Percentiles rank a stretch among this genome's conserved stretches.
phyloP scores from a whole-genome alignment of 2,797 vertebrate genomes.

The Typhlichthys eigenmanni region DNA sequence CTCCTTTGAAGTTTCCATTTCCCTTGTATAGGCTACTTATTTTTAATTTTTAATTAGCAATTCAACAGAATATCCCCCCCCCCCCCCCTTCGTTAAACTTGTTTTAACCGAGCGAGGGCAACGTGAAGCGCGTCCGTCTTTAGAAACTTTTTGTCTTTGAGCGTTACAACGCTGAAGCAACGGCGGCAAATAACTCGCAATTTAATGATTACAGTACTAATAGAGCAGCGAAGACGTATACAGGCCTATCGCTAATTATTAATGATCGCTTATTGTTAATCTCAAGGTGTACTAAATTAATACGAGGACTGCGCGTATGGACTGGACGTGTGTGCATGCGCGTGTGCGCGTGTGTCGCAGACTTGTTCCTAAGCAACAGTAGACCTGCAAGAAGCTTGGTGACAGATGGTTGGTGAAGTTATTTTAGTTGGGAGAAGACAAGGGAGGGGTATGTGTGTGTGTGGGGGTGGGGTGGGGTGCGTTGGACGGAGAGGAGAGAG shows the following conservation, averaged over 20 bases:
- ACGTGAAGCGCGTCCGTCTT: too few species aligned
- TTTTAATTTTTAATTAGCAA: neutral
- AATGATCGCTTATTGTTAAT: slow-evolving; percentile 26
- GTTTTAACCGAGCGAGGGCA: neutral
- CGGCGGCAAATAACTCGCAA: neutral
- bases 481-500: slow-evolving; percentile 45
- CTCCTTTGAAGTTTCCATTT: slow-evolving; percentile 8
- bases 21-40: neutral
- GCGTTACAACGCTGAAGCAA: too few species aligned
- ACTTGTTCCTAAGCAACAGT: slow-evolving; percentile 83
- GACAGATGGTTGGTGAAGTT: slow-evolving; percentile 84
- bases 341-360: slow-evolving; percentile 53
- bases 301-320: slow-evolving; percentile 28
- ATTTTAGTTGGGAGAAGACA: slow-evolving; percentile 77
- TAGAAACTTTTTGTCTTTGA: too few species aligned
- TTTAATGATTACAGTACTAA: slow-evolving; percentile 5
- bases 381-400: slow-evolving; percentile 73
- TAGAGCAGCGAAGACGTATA: neutral
- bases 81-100: neutral
- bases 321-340: slow-evolving; percentile 37
- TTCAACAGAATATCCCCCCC: neutral
- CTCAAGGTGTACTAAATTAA: slow-evolving; percentile 32
- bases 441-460: slow-evolving; percentile 28
- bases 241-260: neutral
- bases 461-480: slow-evolving; percentile 30